phyloP scores from a whole-genome alignment of 2,888 invertebrate species.

The Drosophila austrosaltans region DNA sequence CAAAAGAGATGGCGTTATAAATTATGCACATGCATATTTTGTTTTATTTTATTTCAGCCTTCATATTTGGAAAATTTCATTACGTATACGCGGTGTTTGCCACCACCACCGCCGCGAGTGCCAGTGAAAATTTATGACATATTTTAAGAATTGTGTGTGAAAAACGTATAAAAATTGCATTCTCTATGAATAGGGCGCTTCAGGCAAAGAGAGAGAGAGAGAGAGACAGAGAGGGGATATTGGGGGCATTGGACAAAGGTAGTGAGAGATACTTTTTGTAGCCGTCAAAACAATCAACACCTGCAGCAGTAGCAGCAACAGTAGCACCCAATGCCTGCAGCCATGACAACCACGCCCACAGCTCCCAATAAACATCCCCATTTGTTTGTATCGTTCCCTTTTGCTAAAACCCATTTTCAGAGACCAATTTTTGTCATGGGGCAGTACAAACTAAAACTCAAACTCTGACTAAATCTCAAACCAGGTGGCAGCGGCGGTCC shows the following conservation, averaged over 20 bases:
- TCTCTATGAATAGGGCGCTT: conserved; percentile 12
- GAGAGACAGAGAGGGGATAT: neutral
- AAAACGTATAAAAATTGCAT: conserved; percentile 19
- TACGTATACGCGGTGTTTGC: conserved; percentile 54
- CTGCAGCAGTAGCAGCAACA: conserved; percentile 33
- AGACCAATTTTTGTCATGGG: conserved; percentile 48
- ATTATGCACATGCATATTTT: conserved; percentile 12
- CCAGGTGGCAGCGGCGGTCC: conserved; percentile 69
- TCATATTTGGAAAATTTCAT: conserved; percentile 38
- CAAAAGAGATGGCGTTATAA: neutral
- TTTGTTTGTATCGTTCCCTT: conserved; percentile 9
- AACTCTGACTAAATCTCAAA: conserved; percentile 27
- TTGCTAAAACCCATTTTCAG: conserved; percentile 16
- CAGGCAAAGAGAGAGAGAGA: neutral
- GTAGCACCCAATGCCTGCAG: conserved; percentile 29
- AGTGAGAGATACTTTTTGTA: conserved; percentile 1
- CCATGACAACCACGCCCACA: conserved; percentile 45
- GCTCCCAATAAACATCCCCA: conserved; percentile 15
- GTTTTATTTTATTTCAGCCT: conserved; percentile 7
- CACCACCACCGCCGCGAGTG: conserved; percentile 21
- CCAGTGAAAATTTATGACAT: conserved; percentile 56
- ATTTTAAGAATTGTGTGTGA: conserved; percentile 40
- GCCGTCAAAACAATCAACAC: conserved; percentile 45
- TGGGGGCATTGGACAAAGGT: no score
- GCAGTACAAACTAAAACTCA: conserved; percentile 34